Conservation (phyloP, 1,140 invertebrate species). For the Mya arenaria region DNA sequence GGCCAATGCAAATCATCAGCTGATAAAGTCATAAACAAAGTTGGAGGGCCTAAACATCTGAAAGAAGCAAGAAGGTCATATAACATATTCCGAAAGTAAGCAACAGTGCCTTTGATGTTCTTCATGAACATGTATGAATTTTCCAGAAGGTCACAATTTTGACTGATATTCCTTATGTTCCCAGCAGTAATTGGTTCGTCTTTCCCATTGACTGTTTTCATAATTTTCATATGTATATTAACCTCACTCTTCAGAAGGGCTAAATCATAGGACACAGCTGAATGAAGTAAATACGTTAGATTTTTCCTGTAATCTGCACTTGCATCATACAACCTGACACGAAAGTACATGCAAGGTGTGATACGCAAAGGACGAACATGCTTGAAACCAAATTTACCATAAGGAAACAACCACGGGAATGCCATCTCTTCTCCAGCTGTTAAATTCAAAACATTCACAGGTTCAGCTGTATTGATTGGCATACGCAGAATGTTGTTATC, state of each 20-base stretch:
- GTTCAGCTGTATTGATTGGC: slow-evolving; percentile 15
- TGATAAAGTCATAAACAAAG: slow-evolving; percentile 9
- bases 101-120: slow-evolving; percentile 41
- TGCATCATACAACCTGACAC: slow-evolving; percentile 7
- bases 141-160: not conserved
- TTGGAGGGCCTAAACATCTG: slow-evolving; percentile 36
- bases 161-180: not conserved
- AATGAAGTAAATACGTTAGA: slow-evolving; percentile 46
- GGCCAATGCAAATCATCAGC: no score
- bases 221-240: slow-evolving; percentile 50
- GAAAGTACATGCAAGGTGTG: slow-evolving; percentile 34
- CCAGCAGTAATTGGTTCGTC: slow-evolving; percentile 18
- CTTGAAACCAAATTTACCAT: slow-evolving; percentile 19
- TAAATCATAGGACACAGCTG: no score
- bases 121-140: slow-evolving; percentile 59
- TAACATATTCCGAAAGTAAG: slow-evolving; percentile 41
- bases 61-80: slow-evolving; percentile 37
- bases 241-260: slow-evolving; percentile 4
- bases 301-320: slow-evolving; percentile 24
- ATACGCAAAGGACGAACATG: not conserved
- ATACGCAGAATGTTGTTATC: not conserved
- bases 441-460: slow-evolving; percentile 24
- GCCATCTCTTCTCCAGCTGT: slow-evolving; percentile 23
- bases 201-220: not conserved
- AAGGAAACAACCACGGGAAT: slow-evolving; percentile 39